phyloP scores from a whole-genome alignment of 2,888 invertebrate genomes.

The Andrena praecox region DNA sequence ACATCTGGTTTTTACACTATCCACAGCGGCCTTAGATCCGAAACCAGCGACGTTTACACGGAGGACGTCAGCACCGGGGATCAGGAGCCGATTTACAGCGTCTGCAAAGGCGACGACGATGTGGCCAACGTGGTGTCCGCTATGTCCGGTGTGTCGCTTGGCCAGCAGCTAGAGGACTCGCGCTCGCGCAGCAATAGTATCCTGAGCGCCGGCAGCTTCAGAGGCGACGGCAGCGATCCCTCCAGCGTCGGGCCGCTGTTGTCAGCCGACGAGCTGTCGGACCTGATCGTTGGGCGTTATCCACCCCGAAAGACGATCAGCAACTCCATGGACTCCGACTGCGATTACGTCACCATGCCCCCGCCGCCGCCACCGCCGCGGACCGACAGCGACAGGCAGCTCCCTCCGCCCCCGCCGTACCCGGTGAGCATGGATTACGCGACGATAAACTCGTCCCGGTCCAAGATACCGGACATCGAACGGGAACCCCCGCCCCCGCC shows the following conservation, averaged over 20 bases:
- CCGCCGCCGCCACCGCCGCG: conserved; percentile 89
- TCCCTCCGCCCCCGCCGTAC: conserved; percentile 86
- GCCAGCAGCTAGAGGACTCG: conserved; percentile 73
- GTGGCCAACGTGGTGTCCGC: conserved; percentile 52
- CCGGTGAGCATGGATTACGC: conserved; percentile 78
- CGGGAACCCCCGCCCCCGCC: conserved; percentile 89
- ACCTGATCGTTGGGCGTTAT: conserved; percentile 93
- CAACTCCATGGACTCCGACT: conserved; percentile 94
- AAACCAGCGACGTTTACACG: conserved; percentile 83
- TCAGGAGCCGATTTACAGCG: conserved; percentile 82
- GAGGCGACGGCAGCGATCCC: conserved; percentile 96
- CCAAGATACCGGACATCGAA: conserved; percentile 68
- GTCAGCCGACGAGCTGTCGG: conserved; percentile 93
- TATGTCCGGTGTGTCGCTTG: conserved; percentile 60
- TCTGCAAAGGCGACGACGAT: conserved; percentile 81
- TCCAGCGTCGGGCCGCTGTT: conserved; percentile 92
- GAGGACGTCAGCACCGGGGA: conserved; percentile 78
- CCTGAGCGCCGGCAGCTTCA: conserved; percentile 92
- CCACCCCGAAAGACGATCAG: conserved; percentile 92
- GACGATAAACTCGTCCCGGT: conserved; percentile 73
- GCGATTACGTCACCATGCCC: conserved; percentile 93
- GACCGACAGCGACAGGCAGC: conserved; percentile 87
- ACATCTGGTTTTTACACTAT: conserved; percentile 84
- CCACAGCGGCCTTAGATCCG: conserved; percentile 82
- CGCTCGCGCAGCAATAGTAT: conserved; percentile 89